These are phyloP conservation scores for Corythornis madagascariensis DNA, from an alignment of 2,113 vertebrate species.

Conservation along the genomic window DNA sequence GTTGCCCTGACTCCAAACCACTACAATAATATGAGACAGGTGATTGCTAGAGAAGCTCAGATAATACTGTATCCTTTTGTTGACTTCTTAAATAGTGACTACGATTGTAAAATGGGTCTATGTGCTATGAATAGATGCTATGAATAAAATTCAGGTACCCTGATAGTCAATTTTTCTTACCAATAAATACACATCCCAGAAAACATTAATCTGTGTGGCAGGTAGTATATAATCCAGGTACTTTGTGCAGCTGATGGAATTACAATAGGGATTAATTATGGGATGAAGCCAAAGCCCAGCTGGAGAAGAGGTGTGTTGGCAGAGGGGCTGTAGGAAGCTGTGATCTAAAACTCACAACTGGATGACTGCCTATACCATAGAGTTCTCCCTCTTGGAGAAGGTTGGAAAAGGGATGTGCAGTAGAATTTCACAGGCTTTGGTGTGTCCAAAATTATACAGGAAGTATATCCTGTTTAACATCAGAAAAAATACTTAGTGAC, in stretches of 20 bases:
- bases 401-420: background rate
- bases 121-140: background rate
- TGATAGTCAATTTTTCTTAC: background rate
- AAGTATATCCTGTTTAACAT: background rate
- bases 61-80: slow-evolving; percentile 4
- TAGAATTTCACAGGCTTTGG: background rate
- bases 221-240: background rate
- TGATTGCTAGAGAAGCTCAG: slow-evolving; percentile 36
- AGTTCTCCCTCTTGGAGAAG: background rate
- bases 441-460: background rate
- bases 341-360: background rate
- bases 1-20: no score
- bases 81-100: slow-evolving; percentile 17
- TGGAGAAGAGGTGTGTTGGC: background rate
- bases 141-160: slow-evolving; percentile 7
- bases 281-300: background rate
- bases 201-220: background rate
- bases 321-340: accelerated
- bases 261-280: background rate
- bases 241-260: background rate
- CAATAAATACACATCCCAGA: background rate
- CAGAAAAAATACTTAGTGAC: background rate
- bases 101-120: background rate
- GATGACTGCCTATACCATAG: accelerated
- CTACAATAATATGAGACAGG: background rate